phyloP scores from a whole-genome alignment of 2,888 invertebrate species.

The Craniophora ligustri region DNA sequence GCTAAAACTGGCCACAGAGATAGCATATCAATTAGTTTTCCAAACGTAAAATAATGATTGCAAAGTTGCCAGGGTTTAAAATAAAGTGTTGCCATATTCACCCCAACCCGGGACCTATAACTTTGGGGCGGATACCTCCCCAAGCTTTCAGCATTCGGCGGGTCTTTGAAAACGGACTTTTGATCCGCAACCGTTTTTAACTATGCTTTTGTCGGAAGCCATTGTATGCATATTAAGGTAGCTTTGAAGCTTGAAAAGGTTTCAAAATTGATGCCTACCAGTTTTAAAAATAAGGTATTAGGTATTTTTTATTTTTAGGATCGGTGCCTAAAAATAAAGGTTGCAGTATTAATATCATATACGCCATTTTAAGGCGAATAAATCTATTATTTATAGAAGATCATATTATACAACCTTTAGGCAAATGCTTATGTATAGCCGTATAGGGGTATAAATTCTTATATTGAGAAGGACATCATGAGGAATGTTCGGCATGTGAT shows the following conservation, averaged over 20 bases:
- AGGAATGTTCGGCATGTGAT: conserved; percentile 36
- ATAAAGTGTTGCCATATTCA: conserved; percentile 35
- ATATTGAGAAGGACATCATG: background rate
- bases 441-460: background rate
- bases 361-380: no score
- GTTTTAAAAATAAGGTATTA: no score
- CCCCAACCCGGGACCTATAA: conserved; percentile 39
- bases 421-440: background rate
- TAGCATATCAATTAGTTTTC: conserved; percentile 47
- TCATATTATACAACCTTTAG: background rate
- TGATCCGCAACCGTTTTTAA: conserved; percentile 36
- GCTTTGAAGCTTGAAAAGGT: background rate
- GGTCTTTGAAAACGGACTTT: conserved; percentile 36
- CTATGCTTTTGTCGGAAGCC: conserved; percentile 23
- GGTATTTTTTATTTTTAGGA: no score
- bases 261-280: no score
- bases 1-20: conserved; percentile 18
- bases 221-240: conserved; percentile 23
- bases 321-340: no score
- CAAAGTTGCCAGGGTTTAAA: conserved; percentile 47
- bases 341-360: no score
- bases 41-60: conserved; percentile 50
- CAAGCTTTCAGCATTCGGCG: conserved; percentile 42
- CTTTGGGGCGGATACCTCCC: conserved; percentile 23
- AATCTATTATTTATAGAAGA: no score